Percentiles rank a stretch among this genome's conserved stretches.
These are phyloP conservation scores for Pelochelys cantorii DNA, from an alignment of 2,797 vertebrate genomes.

Conservation along the genomic window DNA sequence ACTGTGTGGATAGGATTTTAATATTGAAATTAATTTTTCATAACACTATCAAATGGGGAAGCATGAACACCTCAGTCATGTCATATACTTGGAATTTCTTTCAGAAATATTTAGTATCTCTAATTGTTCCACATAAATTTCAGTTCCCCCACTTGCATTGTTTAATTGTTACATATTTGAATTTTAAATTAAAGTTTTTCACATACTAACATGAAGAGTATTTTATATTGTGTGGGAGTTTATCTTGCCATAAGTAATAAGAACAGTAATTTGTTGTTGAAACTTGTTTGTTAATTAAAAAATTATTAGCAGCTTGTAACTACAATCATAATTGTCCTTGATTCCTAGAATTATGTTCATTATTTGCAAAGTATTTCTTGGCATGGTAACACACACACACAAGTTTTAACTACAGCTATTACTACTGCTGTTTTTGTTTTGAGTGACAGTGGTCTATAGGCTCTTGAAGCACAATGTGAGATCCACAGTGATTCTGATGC, in stretches of 20 bases:
- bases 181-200: constrained; percentile 73
- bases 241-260: constrained; percentile 76
- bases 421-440: constrained; percentile 28
- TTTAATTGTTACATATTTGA: constrained; percentile 72
- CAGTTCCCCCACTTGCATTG: constrained; percentile 55
- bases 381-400: too few relatives aligned
- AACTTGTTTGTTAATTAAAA: constrained; percentile 2
- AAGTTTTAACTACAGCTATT: too few relatives aligned
- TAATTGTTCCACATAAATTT: constrained; percentile 78
- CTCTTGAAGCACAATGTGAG: constrained; percentile 23
- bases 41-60: constrained; percentile 67
- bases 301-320: background rate
- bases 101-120: constrained; percentile 70
- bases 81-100: constrained; percentile 75
- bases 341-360: too few relatives aligned
- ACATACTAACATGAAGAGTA: constrained; percentile 62
- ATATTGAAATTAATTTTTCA: constrained; percentile 74
- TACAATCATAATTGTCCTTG: constrained; percentile 17
- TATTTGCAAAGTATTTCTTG: too few relatives aligned
- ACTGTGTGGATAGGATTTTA: constrained; percentile 77
- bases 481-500: constrained; percentile 48
- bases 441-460: constrained; percentile 40
- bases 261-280: constrained; percentile 56
- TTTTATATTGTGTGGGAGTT: constrained; percentile 75
- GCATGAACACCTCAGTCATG: constrained; percentile 75